Conservation (phyloP, 2,113 vertebrate genomes). For the Pseudopodoces humilis region DNA sequence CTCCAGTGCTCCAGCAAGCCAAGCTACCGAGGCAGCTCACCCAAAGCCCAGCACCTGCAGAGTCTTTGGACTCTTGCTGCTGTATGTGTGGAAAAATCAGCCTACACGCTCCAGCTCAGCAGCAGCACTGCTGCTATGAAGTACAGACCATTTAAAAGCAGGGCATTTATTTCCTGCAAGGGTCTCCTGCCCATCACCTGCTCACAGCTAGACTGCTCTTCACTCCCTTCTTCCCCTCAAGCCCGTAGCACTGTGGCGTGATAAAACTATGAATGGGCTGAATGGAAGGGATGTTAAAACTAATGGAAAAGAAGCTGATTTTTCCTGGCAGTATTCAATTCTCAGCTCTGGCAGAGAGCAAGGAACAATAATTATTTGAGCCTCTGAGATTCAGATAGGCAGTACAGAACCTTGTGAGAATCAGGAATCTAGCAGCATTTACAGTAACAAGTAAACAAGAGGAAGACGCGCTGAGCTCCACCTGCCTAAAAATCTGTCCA, state of each 20-base stretch:
- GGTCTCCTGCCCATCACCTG: neutral
- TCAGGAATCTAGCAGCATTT: neutral
- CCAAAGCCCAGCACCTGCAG: neutral
- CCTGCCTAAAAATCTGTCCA: neutral
- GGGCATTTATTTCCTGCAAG: neutral
- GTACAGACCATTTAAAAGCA: neutral
- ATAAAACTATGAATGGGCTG: neutral
- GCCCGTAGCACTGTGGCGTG: fast-evolving
- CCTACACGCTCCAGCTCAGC: neutral
- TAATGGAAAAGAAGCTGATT: neutral
- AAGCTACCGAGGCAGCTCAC: neutral
- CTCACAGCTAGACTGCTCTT: neutral
- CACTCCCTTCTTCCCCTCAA: neutral
- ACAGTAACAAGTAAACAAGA: neutral
- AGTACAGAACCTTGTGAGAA: neutral
- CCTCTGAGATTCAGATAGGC: neutral
- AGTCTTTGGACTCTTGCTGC: neutral
- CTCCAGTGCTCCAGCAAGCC: neutral
- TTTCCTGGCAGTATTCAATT: neutral
- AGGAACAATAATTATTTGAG: neutral
- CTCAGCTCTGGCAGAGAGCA: neutral
- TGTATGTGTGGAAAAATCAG: fast-evolving
- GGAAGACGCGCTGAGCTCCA: neutral
- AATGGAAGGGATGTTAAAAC: neutral
- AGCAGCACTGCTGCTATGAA: neutral